phyloP scores from a whole-genome alignment of 53 echinoderm and acorn worm species.

The Mesocentrotus franciscanus region DNA sequence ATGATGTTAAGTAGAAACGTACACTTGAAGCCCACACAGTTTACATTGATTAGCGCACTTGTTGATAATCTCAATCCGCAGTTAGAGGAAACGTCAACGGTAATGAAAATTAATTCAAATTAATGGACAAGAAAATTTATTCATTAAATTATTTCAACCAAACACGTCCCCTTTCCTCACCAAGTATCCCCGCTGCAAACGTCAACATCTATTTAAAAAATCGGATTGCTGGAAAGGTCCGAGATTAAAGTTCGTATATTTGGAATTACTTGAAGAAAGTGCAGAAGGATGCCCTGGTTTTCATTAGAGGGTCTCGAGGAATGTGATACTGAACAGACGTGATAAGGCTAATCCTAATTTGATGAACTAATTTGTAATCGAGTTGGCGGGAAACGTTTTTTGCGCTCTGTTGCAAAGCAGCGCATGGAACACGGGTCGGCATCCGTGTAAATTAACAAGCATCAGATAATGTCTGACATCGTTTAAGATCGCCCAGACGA shows the following conservation, averaged over 20 bases:
- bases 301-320: constrained; percentile 5
- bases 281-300: constrained; percentile 16
- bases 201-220: constrained; percentile 16
- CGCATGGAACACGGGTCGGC: constrained; percentile 38
- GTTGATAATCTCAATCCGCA: constrained; percentile 45
- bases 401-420: constrained; percentile 17
- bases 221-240: not conserved
- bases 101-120: constrained; percentile 64
- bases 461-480: constrained; percentile 53
- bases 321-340: constrained; percentile 58
- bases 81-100: constrained; percentile 63
- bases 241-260: constrained; percentile 18
- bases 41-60: not conserved
- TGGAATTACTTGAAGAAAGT: constrained; percentile 48
- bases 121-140: constrained; percentile 63
- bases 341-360: constrained; percentile 68
- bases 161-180: not conserved
- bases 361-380: constrained; percentile 70
- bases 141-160: constrained; percentile 23
- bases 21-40: constrained; percentile 41
- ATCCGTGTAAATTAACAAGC: constrained; percentile 64
- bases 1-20: constrained; percentile 37
- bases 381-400: constrained; percentile 47
- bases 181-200: not conserved
- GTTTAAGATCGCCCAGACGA: constrained; percentile 17